These are phyloP conservation scores for Carollia perspicillata DNA, from an alignment of 2,113 vertebrate genomes.

Conservation along the genomic window DNA sequence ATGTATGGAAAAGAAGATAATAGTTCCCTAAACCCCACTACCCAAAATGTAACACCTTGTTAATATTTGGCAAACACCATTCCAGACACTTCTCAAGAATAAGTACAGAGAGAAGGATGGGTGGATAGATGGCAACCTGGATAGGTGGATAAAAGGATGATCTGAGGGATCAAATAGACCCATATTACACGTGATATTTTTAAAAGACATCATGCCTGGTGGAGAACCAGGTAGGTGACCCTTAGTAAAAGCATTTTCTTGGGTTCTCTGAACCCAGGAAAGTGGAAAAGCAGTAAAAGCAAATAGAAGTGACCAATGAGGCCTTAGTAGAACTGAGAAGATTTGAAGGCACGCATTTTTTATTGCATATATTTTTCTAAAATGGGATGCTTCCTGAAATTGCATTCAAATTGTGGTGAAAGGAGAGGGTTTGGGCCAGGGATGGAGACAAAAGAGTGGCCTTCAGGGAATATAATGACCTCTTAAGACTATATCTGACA, in stretches of 20 bases:
- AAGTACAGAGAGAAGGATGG: neutral
- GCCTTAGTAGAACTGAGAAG: neutral
- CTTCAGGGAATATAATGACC: neutral
- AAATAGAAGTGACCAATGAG: neutral
- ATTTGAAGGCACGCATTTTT: neutral
- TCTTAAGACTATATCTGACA: neutral
- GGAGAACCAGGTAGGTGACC: neutral
- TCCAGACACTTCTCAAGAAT: neutral
- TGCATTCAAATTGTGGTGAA: neutral
- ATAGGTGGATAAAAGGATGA: too few relatives aligned
- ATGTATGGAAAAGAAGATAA: neutral
- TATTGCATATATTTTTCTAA: neutral
- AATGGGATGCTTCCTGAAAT: neutral
- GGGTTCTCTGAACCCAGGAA: neutral
- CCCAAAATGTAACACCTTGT: neutral
- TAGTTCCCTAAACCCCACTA: neutral
- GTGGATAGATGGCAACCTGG: neutral
- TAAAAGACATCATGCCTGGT: neutral
- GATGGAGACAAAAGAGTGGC: neutral
- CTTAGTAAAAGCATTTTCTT: neutral
- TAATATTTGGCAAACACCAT: neutral
- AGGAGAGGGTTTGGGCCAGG: neutral
- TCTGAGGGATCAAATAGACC: neutral
- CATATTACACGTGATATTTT: neutral
- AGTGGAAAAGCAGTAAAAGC: neutral